A percentile compares a stretch with the other conserved stretches of the same genome.
Evolutionary conservation across 2,888 invertebrate species (phyloP).

Genomic region (Agrotis exclamationis): DNA sequence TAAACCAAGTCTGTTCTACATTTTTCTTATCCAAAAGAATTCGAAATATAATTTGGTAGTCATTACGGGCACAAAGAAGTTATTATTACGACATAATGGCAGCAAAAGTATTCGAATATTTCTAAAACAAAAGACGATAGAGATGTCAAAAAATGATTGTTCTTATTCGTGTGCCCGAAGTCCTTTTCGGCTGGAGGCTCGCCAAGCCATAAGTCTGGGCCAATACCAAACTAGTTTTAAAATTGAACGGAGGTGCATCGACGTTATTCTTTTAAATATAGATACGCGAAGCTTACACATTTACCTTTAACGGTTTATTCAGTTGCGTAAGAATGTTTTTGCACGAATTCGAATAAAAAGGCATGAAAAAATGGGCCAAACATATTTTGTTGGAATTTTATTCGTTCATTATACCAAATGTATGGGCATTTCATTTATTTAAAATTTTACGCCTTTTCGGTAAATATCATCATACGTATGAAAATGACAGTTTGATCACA

Average conservation of each 20-base stretch:
- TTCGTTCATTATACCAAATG: conserved; percentile 28
- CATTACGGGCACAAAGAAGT: not conserved
- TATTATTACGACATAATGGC: not conserved
- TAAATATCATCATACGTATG: conserved; percentile 1
- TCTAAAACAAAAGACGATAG: conserved; percentile 59
- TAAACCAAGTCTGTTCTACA: not conserved
- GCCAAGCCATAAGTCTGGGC: conserved; percentile 74
- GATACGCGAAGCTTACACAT: conserved; percentile 11
- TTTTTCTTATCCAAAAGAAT: not conserved
- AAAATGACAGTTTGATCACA: not conserved
- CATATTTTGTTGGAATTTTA: conserved; percentile 33
- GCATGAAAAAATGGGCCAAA: conserved; percentile 1
- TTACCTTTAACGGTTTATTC: conserved; percentile 41
- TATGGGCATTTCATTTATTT: not conserved
- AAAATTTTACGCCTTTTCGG: not conserved
- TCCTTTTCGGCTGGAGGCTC: conserved; percentile 66
- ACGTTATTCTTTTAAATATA: conserved; percentile 33
- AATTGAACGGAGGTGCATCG: conserved; percentile 64
- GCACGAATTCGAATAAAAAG: conserved; percentile 12
- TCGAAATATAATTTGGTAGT: not conserved
- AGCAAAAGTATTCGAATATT: conserved; percentile 29
- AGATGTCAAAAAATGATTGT: conserved; percentile 71
- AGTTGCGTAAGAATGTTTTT: conserved; percentile 16
- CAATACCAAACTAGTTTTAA: conserved; percentile 71
- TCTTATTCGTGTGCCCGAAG: conserved; percentile 67